Evolutionary conservation across 2,113 vertebrate genomes (phyloP).

Genomic region (Coptodon rendalli): DNA sequence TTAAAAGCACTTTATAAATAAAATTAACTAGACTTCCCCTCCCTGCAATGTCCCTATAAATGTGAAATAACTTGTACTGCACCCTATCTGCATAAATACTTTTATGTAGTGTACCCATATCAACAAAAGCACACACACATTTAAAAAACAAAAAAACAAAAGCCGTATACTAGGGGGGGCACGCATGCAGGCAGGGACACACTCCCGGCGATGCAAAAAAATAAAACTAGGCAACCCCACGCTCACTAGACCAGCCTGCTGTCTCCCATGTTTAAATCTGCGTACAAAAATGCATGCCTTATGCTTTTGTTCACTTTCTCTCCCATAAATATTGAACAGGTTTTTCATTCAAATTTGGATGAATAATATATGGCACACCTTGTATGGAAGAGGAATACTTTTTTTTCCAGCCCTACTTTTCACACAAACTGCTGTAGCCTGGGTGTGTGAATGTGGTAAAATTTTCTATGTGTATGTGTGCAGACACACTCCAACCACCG

Average conservation of each 20-base stretch:
- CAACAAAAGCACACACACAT: not conserved
- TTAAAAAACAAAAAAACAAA: not conserved
- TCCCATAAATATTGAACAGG: conserved; percentile 48
- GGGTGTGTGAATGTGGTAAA: not conserved
- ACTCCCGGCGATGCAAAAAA: not conserved
- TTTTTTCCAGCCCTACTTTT: conserved; percentile 2
- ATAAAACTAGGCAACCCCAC: not conserved
- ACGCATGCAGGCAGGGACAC: not conserved
- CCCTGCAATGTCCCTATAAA: not conserved
- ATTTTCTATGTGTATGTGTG: not conserved
- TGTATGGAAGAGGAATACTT: conserved; percentile 4
- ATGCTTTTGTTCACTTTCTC: conserved; percentile 13
- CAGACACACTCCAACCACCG: not conserved
- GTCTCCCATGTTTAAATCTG: conserved; percentile 31
- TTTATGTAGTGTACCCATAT: conserved; percentile 11
- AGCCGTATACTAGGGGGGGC: not conserved
- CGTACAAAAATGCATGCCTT: not conserved
- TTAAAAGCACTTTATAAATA: conserved; percentile 45
- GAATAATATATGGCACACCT: conserved; percentile 49
- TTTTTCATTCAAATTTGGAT: conserved; percentile 39
- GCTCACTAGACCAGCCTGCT: not conserved
- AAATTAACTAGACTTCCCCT: conserved; percentile 20
- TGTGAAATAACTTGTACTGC: conserved; percentile 19
- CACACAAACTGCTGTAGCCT: not conserved
- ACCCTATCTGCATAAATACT: conserved; percentile 27